Conservation (phyloP, 1,140 invertebrate species). For the Trissolcus basalis region DNA sequence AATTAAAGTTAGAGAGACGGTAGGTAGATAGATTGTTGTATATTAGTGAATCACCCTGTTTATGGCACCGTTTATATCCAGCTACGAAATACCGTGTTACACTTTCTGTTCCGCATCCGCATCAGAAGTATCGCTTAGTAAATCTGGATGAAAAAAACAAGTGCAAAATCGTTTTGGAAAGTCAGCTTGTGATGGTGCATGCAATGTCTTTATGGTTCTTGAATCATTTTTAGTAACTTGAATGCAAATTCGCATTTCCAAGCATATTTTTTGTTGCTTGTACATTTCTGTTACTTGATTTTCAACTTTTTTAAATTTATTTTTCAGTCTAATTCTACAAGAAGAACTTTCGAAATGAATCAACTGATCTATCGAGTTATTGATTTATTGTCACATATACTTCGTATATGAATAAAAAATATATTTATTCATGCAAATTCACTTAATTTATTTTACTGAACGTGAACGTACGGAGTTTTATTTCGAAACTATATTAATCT, state of each 20-base stretch:
- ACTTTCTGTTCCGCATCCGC: slow-evolving; percentile 2
- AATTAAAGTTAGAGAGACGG: not conserved
- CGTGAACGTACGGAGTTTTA: not conserved
- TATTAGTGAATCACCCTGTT: slow-evolving; percentile 8
- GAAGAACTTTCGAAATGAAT: too few relatives aligned
- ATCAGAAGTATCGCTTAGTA: slow-evolving; percentile 3
- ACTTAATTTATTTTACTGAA: too few relatives aligned
- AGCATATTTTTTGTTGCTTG: too few relatives aligned
- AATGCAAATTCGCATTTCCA: not conserved
- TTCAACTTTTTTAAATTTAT: not conserved
- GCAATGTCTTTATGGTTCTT: not conserved
- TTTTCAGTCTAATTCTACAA: too few relatives aligned
- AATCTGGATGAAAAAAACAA: slow-evolving; percentile 13
- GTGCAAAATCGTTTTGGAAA: slow-evolving; percentile 6
- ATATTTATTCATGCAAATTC: not conserved
- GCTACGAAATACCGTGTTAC: slow-evolving; percentile 1
- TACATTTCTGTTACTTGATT: too few relatives aligned
- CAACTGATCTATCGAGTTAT: too few relatives aligned
- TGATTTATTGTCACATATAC: too few relatives aligned
- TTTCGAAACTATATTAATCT: too few relatives aligned
- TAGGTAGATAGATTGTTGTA: too few relatives aligned
- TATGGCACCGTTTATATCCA: slow-evolving; percentile 1
- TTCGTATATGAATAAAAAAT: too few relatives aligned
- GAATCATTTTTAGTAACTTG: not conserved
- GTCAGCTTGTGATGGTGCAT: not conserved